Percentiles rank a stretch among this genome's conserved stretches.
Evolutionary conservation across 2,888 invertebrate species (phyloP).

Genomic region (Camponotus fellah): DNA sequence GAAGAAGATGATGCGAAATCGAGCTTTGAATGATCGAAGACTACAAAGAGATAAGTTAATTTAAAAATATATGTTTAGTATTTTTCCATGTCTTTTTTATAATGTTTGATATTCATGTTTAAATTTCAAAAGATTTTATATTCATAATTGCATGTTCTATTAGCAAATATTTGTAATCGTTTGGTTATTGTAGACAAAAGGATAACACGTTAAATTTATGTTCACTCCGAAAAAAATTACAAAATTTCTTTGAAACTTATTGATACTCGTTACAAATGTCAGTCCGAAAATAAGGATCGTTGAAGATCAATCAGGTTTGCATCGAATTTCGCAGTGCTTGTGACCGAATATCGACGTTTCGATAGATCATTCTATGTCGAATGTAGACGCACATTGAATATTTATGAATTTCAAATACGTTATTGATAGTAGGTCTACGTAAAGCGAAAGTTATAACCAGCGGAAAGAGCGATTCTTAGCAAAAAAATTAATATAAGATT

Average conservation of each 20-base stretch:
- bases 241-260: conserved; percentile 57
- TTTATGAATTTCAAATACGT: conserved; percentile 68
- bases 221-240: neutral
- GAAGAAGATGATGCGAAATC: conserved; percentile 6
- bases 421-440: conserved; percentile 66
- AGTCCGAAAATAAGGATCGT: conserved; percentile 50
- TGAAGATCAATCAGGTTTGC: conserved; percentile 60
- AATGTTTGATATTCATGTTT: neutral
- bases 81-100: neutral
- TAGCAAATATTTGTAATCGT: conserved; percentile 1
- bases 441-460: neutral
- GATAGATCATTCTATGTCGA: conserved; percentile 73
- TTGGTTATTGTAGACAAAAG: neutral
- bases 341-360: conserved; percentile 74
- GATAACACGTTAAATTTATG: neutral
- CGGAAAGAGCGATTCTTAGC: neutral
- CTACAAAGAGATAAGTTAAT: neutral
- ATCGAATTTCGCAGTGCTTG: conserved; percentile 50
- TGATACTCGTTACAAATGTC: conserved; percentile 61
- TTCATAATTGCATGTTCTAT: neutral
- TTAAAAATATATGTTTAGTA: neutral
- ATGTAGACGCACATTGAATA: conserved; percentile 68
- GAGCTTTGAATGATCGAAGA: neutral
- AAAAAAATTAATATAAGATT: neutral
- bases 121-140: neutral